Evolutionary conservation across 1,140 invertebrate genomes (phyloP).

Genomic region (Acyrthosiphon pisum): DNA sequence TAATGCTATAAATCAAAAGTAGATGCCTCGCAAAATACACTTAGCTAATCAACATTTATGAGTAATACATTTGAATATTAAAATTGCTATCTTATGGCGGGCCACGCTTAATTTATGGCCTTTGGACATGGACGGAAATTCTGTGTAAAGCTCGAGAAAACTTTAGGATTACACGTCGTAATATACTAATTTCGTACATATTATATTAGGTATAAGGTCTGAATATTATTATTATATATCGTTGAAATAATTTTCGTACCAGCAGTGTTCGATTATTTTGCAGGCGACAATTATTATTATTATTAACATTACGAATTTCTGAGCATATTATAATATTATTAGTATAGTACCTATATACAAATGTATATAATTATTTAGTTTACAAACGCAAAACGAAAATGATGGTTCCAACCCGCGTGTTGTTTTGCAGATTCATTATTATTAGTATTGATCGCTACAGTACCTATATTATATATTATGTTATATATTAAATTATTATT

Average conservation of each 20-base stretch:
- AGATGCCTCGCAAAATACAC: neutral
- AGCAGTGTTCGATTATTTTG: neutral
- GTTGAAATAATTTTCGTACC: neutral
- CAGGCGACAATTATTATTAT: neutral
- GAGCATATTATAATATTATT: neutral
- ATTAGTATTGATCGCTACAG: neutral
- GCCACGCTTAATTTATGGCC: neutral
- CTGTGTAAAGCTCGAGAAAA: neutral
- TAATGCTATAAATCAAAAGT: constrained; percentile 33
- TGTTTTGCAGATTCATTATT: neutral
- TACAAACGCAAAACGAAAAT: neutral
- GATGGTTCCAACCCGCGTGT: neutral
- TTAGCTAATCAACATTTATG: constrained; percentile 23
- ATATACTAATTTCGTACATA: neutral
- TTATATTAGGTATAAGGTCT: neutral
- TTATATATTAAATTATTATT: neutral
- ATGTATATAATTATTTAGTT: neutral
- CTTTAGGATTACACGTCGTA: neutral
- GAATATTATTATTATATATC: neutral
- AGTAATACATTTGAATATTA: constrained; percentile 15
- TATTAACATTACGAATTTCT: neutral
- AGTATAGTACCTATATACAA: neutral
- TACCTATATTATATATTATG: neutral
- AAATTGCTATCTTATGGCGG: neutral
- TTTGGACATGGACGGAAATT: neutral